Evolutionary conservation across 2,797 vertebrate species (phyloP), one percentile per base, ranked within the genome.

Genomic region (Odontamblyopus lacepedii): DNA sequence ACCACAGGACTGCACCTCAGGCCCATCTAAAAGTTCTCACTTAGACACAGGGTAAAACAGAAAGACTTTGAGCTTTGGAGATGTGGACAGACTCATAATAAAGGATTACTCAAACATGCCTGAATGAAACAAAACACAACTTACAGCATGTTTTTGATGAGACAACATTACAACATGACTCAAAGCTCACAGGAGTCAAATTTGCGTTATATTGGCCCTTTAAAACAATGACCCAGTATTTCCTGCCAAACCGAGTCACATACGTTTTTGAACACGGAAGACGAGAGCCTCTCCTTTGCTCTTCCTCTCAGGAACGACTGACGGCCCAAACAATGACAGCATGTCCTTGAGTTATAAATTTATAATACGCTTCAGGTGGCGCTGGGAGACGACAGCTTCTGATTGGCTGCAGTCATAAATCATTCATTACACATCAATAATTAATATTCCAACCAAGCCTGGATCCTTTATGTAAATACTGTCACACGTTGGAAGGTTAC

Each of bases 391-490:
- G 85, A 81, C 85, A 83, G 88, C 89, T 88, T 94, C 88, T 94
- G 94, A 94, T 94, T 94, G 93, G 91, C 92, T 93, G 90, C 85
- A 83, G 87, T 89, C 92, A 95, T 94, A 93, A 95, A 95, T 95
- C 92, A 94, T 95, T 95, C 93, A 95, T 94, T 92, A 91, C 83
- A 73, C 92, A 94, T 95, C 90, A 95, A 94, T 94, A 93, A 94
- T 95, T 94, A 93, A 95, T 91, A 93, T 93, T 90, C 92, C 87
- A 90, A 90, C 81, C 89, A 82, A 91, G 91, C 91, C 85, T 83
- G 89, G 88, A 91, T 92, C 92, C 92, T 92, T 94, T 94, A 94
- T 94, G 92, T 95, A 94, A 95, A 94, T 94, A 94, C 87, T 93
- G 91, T 93, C 91, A 88, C 86, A 90, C 85, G 38, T 87, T 71